These are phyloP conservation scores for Nemurella pictetii DNA, from an alignment of 2,888 invertebrate genomes.

Conservation along the genomic window DNA sequence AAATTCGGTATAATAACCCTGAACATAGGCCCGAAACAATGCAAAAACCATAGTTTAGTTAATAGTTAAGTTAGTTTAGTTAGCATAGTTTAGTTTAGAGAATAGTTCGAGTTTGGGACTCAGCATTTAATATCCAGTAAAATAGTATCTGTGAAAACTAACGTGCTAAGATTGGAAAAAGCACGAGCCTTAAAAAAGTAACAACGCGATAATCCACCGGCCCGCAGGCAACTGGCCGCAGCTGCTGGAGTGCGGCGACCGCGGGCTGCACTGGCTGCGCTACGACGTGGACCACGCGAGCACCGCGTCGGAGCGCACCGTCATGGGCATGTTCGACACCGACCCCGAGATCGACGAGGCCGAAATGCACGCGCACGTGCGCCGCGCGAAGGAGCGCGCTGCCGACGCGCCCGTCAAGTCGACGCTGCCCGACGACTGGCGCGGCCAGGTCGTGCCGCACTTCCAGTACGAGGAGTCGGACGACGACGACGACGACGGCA, in stretches of 20 bases:
- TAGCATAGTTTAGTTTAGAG: too few species aligned
- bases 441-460: not conserved
- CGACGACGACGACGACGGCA: not conserved
- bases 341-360: not conserved
- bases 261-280: not conserved
- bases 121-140: too few species aligned
- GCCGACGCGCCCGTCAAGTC: not conserved
- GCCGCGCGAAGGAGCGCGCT: not conserved
- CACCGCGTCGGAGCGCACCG: not conserved
- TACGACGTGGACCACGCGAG: slow-evolving; percentile 17
- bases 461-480: slow-evolving; percentile 17
- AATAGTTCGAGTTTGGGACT: too few species aligned
- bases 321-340: not conserved
- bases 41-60: too few species aligned
- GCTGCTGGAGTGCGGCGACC: not conserved
- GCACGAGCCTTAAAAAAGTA: too few species aligned
- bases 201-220: too few species aligned
- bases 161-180: too few species aligned
- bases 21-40: too few species aligned
- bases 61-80: too few species aligned
- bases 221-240: slow-evolving; percentile 10
- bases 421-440: not conserved
- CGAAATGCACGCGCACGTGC: not conserved
- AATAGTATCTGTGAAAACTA: too few species aligned
- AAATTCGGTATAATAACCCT: too few species aligned